These are phyloP conservation scores for Cheilinus undulatus DNA, from an alignment of 2,113 vertebrate genomes.

Conservation along the genomic window DNA sequence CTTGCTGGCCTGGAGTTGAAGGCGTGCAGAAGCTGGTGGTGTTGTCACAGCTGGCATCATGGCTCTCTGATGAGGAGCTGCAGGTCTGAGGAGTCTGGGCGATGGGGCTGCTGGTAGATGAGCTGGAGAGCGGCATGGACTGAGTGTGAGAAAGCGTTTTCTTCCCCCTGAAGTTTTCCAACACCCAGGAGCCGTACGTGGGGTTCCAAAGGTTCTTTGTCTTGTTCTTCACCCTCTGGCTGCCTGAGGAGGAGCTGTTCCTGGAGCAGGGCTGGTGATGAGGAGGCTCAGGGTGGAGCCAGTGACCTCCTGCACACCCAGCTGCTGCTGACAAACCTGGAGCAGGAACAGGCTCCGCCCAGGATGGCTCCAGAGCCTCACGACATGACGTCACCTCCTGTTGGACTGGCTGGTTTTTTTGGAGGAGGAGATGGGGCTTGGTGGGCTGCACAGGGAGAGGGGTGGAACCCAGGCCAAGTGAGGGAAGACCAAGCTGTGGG, in stretches of 20 bases:
- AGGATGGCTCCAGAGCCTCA: constrained; percentile 78
- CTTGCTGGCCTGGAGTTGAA: constrained; percentile 70
- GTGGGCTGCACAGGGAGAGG: constrained; percentile 66
- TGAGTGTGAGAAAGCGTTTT: constrained; percentile 80
- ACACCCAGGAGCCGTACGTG: constrained; percentile 91
- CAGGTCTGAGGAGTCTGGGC: constrained; percentile 39
- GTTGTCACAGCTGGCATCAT: constrained; percentile 79
- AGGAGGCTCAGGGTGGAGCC: constrained; percentile 73
- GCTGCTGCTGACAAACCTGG: constrained; percentile 37
- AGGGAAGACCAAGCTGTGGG: constrained; percentile 62
- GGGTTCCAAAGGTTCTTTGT: constrained; percentile 95
- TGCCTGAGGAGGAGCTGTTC: constrained; percentile 77
- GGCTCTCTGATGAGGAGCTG: constrained; percentile 70
- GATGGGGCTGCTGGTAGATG: constrained; percentile 29
- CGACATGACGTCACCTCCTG: constrained; percentile 83
- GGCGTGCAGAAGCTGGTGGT: constrained; percentile 72
- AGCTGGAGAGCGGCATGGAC: constrained; percentile 81
- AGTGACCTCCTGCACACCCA: constrained; percentile 46
- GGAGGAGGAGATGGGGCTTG: constrained; percentile 76
- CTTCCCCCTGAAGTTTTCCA: constrained; percentile 85
- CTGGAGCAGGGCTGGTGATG: constrained; percentile 77
- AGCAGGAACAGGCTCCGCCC: constrained; percentile 76
- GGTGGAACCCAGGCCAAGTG: constrained; percentile 37
- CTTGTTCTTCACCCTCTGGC: constrained; percentile 90
- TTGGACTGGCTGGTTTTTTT: constrained; percentile 72